Evolutionary conservation across 2,113 vertebrate genomes (phyloP).

Genomic region (Mustela lutreola): DNA sequence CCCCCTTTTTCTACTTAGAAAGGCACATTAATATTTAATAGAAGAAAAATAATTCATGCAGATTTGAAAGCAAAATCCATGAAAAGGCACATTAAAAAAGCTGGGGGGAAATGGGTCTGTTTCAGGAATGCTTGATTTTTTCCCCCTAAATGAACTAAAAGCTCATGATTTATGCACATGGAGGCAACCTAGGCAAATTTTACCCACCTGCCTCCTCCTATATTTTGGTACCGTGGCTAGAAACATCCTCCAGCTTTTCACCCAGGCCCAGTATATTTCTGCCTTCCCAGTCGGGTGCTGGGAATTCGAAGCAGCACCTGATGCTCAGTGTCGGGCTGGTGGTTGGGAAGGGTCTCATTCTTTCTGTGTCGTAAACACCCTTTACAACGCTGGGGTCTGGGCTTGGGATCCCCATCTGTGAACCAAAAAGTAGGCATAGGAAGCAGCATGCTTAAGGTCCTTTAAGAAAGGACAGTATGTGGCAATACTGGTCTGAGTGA

Average conservation of each 20-base stretch:
- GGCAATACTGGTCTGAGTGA: background rate
- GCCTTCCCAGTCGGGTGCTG: background rate
- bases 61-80: conserved; percentile 80
- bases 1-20: conserved; percentile 73
- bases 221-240: conserved; percentile 35
- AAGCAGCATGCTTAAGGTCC: background rate
- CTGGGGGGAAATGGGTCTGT: conserved; percentile 45
- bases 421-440: background rate
- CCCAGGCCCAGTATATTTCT: background rate
- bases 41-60: conserved; percentile 82
- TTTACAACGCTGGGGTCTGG: background rate
- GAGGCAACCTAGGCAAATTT: conserved; percentile 61
- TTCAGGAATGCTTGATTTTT: conserved; percentile 52
- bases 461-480: background rate
- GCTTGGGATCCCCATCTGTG: background rate
- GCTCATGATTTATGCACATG: background rate
- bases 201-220: conserved; percentile 66
- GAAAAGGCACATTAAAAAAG: conserved; percentile 69
- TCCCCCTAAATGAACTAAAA: conserved; percentile 54
- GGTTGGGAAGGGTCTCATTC: background rate
- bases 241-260: conserved; percentile 61
- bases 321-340: background rate
- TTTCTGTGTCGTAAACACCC: background rate
- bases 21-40: conserved; percentile 84
- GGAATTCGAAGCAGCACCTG: background rate